A percentile compares a stretch with the other conserved stretches of the same genome.
phyloP scores from a whole-genome alignment of 1,140 invertebrate genomes.

The Neuroterus valhalla region DNA sequence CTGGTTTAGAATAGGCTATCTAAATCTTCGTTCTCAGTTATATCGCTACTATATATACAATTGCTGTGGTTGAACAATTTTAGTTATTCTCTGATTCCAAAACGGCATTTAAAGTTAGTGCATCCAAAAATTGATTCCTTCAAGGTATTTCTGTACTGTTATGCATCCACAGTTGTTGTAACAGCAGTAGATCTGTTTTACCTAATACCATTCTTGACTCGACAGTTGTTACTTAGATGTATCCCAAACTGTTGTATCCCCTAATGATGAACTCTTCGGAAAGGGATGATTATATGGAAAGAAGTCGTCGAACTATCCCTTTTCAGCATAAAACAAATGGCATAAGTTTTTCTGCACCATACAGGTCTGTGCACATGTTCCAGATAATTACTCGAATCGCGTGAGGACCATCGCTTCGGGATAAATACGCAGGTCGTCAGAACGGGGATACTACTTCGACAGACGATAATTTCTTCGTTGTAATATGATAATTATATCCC shows the following conservation, averaged over 20 bases:
- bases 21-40: neutral
- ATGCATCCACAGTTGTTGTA: no score
- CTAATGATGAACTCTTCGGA: neutral
- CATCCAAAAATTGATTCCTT: no score
- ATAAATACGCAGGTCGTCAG: slow-evolving; percentile 8
- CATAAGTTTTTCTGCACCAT: slow-evolving; percentile 36
- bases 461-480: slow-evolving; percentile 54
- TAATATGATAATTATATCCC: slow-evolving; percentile 25
- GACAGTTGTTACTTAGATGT: no score
- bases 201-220: no score
- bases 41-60: neutral
- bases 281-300: neutral
- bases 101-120: no score
- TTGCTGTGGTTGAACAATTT: neutral
- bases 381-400: slow-evolving; percentile 61
- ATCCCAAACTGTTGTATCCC: no score
- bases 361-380: slow-evolving; percentile 50
- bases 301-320: slow-evolving; percentile 54
- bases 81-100: no score
- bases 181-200: no score
- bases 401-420: slow-evolving; percentile 49
- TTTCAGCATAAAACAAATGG: slow-evolving; percentile 40
- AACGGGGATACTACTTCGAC: slow-evolving; percentile 28
- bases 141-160: no score
- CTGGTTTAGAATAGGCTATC: neutral